Conservation (phyloP, 35 echinoderm and acorn worm genomes). For the Heliocidaris erythrogramma region DNA sequence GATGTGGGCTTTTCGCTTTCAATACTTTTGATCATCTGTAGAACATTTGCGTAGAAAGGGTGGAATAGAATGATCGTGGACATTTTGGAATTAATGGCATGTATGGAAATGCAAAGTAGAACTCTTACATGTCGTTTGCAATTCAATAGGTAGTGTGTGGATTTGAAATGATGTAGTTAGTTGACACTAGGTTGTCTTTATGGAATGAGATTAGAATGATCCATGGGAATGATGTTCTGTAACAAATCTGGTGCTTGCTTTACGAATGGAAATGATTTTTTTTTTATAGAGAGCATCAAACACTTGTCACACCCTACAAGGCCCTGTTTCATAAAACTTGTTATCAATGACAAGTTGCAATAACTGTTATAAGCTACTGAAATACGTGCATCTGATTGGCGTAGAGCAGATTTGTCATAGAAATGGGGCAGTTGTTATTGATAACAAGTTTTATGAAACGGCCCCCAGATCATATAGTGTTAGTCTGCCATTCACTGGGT, state of each 20-base stretch:
- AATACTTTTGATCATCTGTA: too few relatives aligned
- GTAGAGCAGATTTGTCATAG: too few relatives aligned
- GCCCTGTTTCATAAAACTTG: too few relatives aligned
- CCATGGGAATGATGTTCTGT: neutral
- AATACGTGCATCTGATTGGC: too few relatives aligned
- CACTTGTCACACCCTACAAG: neutral
- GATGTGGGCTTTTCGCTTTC: too few relatives aligned
- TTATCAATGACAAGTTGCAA: too few relatives aligned
- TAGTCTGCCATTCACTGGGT: neutral
- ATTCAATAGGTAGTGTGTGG: neutral
- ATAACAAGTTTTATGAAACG: too few relatives aligned
- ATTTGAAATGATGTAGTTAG: neutral
- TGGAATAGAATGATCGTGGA: too few relatives aligned
- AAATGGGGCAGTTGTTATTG: too few relatives aligned
- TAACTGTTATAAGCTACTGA: too few relatives aligned
- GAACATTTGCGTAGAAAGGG: too few relatives aligned
- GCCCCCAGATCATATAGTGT: neutral
- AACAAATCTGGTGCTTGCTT: neutral
- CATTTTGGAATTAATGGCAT: too few relatives aligned
- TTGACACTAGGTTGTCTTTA: neutral
- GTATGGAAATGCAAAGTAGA: neutral
- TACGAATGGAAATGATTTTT: neutral
- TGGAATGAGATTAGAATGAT: neutral
- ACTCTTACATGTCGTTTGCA: neutral
- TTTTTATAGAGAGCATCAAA: neutral